phyloP scores from a whole-genome alignment of 2,888 invertebrate species.

The Eupeodes latifasciatus region DNA sequence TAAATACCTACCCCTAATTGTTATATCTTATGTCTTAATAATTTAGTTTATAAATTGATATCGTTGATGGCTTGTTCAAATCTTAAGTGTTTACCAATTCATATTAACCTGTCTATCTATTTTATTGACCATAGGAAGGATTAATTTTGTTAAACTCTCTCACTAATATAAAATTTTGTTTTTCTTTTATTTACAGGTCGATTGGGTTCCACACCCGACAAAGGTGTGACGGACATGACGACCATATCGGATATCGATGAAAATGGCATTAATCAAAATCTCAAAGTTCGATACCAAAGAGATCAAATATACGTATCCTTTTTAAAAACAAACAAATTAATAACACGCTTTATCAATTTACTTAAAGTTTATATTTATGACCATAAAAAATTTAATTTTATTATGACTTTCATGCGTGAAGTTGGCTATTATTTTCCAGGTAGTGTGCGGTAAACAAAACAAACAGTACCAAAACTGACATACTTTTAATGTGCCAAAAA shows the following conservation, averaged over 20 bases:
- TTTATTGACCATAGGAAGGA: background rate
- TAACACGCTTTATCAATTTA: background rate
- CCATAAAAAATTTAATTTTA: background rate
- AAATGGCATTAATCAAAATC: conserved; percentile 94
- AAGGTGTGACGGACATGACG: conserved; percentile 96
- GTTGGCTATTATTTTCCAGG: background rate
- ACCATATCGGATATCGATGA: conserved; percentile 95
- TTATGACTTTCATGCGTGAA: background rate
- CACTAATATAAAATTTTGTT: background rate
- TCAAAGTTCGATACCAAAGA: conserved; percentile 91
- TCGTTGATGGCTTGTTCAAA: too few relatives aligned
- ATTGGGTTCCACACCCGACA: conserved; percentile 84
- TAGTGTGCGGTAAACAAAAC: background rate
- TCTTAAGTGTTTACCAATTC: background rate
- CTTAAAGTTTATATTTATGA: background rate
- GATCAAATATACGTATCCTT: conserved; percentile 97
- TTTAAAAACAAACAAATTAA: conserved; percentile 79
- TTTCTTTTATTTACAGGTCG: conserved; percentile 79
- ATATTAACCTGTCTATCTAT: background rate
- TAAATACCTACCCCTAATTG: background rate
- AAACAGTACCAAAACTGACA: conserved; percentile 18
- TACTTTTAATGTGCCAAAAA: conserved; percentile 47
- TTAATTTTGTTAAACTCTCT: background rate
- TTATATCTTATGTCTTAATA: background rate
- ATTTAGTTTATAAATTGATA: background rate